Conservation (phyloP, 2,888 invertebrate species). For the Drosophila colorata region DNA sequence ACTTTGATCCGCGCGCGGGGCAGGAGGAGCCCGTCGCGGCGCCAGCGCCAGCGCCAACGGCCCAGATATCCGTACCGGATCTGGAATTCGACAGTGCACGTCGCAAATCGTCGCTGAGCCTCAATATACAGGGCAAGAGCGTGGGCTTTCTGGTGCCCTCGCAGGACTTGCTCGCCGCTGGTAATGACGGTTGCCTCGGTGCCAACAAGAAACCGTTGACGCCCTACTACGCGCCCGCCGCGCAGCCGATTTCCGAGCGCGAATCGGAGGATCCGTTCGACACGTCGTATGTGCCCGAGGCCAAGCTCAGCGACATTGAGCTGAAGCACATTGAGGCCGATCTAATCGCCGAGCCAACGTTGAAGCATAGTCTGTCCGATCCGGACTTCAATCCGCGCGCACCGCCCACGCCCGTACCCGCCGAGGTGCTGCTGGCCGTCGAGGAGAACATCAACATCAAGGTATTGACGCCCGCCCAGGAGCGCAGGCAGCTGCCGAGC, state of each 20-base stretch:
- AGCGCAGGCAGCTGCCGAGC: conserved; percentile 84
- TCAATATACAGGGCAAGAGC: conserved; percentile 87
- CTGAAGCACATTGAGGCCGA: conserved; percentile 91
- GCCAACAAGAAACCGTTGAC: conserved; percentile 91
- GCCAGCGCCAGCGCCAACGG: conserved; percentile 8
- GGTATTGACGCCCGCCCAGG: conserved; percentile 89
- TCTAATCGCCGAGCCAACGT: conserved; percentile 86
- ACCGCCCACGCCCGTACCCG: conserved; percentile 82
- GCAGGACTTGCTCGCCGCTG: conserved; percentile 87
- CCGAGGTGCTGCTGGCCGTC: conserved; percentile 85
- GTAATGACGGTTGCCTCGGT: conserved; percentile 86
- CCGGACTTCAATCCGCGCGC: conserved; percentile 87
- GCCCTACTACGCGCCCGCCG: conserved; percentile 90
- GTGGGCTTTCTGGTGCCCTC: conserved; percentile 88
- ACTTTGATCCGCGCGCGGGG: conserved; percentile 92
- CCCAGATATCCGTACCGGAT: conserved; percentile 25
- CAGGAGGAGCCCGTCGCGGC: conserved; percentile 77
- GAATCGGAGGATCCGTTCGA: conserved; percentile 92
- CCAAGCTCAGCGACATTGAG: conserved; percentile 91
- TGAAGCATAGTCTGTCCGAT: conserved; percentile 88
- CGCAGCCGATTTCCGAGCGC: conserved; percentile 83
- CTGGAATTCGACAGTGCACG: conserved; percentile 83
- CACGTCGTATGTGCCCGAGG: conserved; percentile 92
- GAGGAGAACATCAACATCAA: conserved; percentile 89
- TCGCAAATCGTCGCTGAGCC: conserved; percentile 88